Evolutionary conservation across 1,140 invertebrate genomes (phyloP), one percentile per base, ranked within the genome.

Genomic region (Achatina immaculata): DNA sequence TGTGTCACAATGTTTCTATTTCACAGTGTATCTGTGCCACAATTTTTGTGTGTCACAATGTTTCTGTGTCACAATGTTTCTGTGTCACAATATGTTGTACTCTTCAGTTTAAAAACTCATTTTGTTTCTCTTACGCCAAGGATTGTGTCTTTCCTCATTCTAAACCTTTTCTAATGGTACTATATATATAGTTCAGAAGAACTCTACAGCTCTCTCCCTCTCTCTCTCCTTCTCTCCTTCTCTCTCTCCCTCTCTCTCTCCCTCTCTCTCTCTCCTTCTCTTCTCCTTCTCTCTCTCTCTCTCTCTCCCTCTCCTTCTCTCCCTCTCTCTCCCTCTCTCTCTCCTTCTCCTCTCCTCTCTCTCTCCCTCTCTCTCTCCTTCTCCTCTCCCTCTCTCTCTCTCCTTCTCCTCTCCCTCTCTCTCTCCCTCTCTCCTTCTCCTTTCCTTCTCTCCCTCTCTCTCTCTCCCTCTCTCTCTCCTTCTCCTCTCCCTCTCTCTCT

Each of bases 141-240:
- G n/a, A n/a, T n/a, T n/a, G n/a, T n/a, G n/a, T n/a, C n/a, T n/a
- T n/a, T n/a, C n/a, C n/a, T n/a, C n/a, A n/a, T n/a, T n/a, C n/a
- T n/a, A n/a, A n/a, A n/a, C n/a, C n/a, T n/a, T n/a, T n/a, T n/a
- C n/a, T n/a, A n/a, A n/a, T n/a, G n/a, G n/a, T n/a, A n/a, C n/a
- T n/a, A n/a, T n/a, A n/a, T n/a, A n/a, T n/a, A n/a, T n/a, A n/a
- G n/a, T n/a, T n/a, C n/a, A n/a, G n/a, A n/a, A n/a, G n/a, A n/a
- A 71, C 48, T 72, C 78, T 72, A 28, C 68, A 58, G 74, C 78
- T 80, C 78, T 38, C 65, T 80, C 73, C 45, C 74, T 38, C 71
- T 69, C 77, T 69, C 55, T 69, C 77, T 69, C 77, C 58, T 34
- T 72, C 77, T 72, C 58, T 69, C 14, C 36, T 24, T n/a, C 65